Evolutionary conservation across 2,888 invertebrate genomes (phyloP).

Genomic region (Cephus spinipes): DNA sequence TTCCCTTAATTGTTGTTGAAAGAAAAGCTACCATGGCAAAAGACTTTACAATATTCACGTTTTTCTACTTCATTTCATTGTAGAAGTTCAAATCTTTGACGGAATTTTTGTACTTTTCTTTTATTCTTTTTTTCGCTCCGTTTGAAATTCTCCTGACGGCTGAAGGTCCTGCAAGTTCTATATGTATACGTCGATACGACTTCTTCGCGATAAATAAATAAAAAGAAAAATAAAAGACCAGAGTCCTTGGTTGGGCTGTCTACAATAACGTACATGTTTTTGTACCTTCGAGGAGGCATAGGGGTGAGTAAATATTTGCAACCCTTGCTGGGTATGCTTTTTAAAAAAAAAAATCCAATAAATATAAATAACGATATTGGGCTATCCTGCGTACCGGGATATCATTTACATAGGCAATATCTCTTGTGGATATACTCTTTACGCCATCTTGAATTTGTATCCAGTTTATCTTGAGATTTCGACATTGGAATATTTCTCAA

Average conservation of each 20-base stretch:
- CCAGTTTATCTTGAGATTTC: background rate
- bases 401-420: background rate
- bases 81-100: background rate
- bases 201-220: background rate
- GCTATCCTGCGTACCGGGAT: too few species aligned
- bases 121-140: background rate
- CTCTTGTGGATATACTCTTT: background rate
- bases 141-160: background rate
- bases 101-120: background rate
- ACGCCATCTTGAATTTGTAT: background rate
- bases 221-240: background rate
- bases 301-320: background rate
- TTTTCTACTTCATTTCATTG: background rate
- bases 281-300: background rate
- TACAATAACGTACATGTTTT: background rate
- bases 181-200: background rate
- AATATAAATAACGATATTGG: too few species aligned
- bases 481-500: background rate
- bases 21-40: background rate
- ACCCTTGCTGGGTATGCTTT: background rate
- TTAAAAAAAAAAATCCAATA: background rate
- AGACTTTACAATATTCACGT: background rate
- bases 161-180: background rate
- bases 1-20: slow-evolving; percentile 15
- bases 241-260: background rate